phyloP scores from a whole-genome alignment of 2,888 invertebrate genomes.

The Perdita meconis region DNA sequence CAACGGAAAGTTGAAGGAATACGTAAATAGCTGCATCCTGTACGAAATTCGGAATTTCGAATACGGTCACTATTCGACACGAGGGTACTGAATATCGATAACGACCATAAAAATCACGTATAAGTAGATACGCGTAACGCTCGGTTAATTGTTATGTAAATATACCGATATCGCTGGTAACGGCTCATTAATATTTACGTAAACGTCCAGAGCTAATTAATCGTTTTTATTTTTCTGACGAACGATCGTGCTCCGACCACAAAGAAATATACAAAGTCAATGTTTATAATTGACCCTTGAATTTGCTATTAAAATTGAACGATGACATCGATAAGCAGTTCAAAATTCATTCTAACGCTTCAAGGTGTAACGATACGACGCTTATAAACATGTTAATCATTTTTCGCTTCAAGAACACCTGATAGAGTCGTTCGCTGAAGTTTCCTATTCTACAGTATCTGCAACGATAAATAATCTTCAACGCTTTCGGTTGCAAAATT shows the following conservation, averaged over 20 bases:
- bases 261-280: neutral
- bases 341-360: no score
- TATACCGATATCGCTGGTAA: neutral
- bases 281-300: neutral
- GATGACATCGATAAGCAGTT: neutral
- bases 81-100: neutral
- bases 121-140: conserved; percentile 25
- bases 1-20: neutral
- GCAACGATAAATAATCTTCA: neutral
- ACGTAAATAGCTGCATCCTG: no score
- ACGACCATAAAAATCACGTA: neutral
- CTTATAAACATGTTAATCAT: neutral
- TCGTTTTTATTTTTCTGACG: neutral
- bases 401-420: no score
- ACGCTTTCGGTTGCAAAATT: conserved; percentile 6
- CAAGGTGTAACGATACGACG: neutral
- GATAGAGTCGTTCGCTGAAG: neutral
- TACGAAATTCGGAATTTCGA: neutral
- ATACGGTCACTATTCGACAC: neutral
- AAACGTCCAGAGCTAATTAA: conserved; percentile 6
- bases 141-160: neutral
- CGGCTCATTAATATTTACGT: neutral
- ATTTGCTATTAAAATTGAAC: conserved; percentile 1
- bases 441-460: neutral
- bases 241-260: conserved; percentile 19